Evolutionary conservation across 2,797 vertebrate genomes (phyloP).

Genomic region (Enteromius viviparus): DNA sequence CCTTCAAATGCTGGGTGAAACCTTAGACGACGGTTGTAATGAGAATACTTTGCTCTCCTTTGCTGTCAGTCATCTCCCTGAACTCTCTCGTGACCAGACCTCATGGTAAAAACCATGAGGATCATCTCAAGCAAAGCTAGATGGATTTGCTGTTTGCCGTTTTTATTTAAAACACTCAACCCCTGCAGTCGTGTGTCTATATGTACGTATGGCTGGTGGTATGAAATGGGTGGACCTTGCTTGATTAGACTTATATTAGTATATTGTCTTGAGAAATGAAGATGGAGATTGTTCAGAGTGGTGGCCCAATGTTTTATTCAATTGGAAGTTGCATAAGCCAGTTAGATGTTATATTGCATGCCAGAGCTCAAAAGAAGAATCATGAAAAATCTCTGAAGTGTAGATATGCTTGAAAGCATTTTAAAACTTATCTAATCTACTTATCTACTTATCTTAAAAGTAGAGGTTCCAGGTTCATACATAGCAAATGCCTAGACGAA

Average conservation of each 20-base stretch:
- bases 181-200: slow-evolving; percentile 52
- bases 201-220: slow-evolving; percentile 8
- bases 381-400: neutral
- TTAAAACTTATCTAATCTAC: neutral
- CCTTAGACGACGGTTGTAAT: slow-evolving; percentile 62
- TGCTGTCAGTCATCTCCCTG: slow-evolving; percentile 31
- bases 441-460: too few relatives aligned
- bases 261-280: slow-evolving; percentile 19
- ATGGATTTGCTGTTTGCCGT: slow-evolving; percentile 26
- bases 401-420: slow-evolving; percentile 22
- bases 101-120: neutral
- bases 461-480: neutral
- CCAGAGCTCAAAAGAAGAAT: neutral
- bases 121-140: slow-evolving; percentile 29
- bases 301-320: slow-evolving; percentile 16
- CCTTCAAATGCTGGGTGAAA: slow-evolving; percentile 63
- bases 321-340: neutral
- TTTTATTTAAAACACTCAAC: slow-evolving; percentile 27
- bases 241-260: neutral
- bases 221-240: slow-evolving; percentile 29
- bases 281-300: neutral
- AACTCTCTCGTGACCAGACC: slow-evolving; percentile 40
- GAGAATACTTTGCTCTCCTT: slow-evolving; percentile 53
- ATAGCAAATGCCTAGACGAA: neutral
- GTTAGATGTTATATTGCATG: slow-evolving; percentile 6